These are phyloP conservation scores for Microcebus lehilahytsara DNA, from an alignment of 2,113 vertebrate genomes.

Conservation along the genomic window DNA sequence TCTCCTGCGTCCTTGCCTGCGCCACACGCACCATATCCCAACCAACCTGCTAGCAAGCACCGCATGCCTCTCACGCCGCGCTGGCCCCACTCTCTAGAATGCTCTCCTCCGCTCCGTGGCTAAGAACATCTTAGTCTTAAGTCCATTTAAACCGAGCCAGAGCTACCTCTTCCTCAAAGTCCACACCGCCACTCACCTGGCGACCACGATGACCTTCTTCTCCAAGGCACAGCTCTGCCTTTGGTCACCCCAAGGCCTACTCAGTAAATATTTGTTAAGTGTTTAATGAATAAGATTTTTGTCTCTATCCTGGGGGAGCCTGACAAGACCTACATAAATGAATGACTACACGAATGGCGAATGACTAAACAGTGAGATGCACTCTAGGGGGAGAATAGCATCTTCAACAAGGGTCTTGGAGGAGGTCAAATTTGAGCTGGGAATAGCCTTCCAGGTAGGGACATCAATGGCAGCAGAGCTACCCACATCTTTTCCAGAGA, in stretches of 20 bases:
- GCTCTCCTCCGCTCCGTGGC: background rate
- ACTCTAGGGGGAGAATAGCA: background rate
- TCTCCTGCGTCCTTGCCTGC: too few species aligned
- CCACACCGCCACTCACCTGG: background rate
- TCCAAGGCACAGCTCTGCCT: background rate
- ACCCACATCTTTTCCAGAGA: background rate
- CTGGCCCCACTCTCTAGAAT: background rate
- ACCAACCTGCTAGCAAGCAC: background rate
- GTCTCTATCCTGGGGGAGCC: background rate
- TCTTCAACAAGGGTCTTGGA: background rate
- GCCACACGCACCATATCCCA: fast-evolving
- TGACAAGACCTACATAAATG: background rate
- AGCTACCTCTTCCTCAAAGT: background rate
- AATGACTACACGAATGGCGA: background rate
- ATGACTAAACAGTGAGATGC: background rate
- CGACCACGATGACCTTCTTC: background rate
- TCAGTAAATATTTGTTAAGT: slow-evolving; percentile 40
- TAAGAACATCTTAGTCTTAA: background rate
- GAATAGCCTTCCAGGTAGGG: background rate
- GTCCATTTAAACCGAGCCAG: background rate
- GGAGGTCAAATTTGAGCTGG: background rate
- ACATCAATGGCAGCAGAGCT: background rate
- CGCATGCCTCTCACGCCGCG: fast-evolving
- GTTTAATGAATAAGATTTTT: slow-evolving; percentile 33
- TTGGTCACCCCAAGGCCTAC: background rate